Evolutionary conservation across 2,113 vertebrate genomes (phyloP).

Genomic region (Paedocypris sp.): DNA sequence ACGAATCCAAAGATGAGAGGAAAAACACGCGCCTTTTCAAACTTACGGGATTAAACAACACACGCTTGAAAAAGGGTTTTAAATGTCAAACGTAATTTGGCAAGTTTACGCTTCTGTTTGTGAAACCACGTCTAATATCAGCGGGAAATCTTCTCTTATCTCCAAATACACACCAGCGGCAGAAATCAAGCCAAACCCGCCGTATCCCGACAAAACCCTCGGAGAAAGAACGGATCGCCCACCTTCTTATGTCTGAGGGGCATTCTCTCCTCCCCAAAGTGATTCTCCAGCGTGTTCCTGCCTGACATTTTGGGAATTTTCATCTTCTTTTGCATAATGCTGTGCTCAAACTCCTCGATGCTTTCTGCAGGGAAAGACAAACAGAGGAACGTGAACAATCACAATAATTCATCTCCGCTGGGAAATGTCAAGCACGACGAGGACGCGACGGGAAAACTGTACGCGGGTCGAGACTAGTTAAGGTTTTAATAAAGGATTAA

Average conservation of each 20-base stretch:
- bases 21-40: neutral
- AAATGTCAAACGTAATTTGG: neutral
- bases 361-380: constrained; percentile 48
- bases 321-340: constrained; percentile 99
- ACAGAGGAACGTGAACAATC: constrained; percentile 16
- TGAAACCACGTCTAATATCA: neutral
- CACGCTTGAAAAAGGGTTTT: neutral
- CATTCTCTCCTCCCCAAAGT: constrained; percentile 85
- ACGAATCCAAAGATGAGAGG: neutral
- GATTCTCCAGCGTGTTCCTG: constrained; percentile 80
- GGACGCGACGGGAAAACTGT: neutral
- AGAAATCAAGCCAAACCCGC: neutral
- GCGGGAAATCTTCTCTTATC: constrained; percentile 8
- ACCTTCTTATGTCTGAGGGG: constrained; percentile 95
- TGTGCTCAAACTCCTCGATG: constrained; percentile 86
- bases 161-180: neutral
- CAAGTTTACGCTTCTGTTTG: neutral
- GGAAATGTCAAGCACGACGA: neutral
- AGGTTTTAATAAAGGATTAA: constrained; percentile 9
- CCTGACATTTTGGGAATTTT: constrained; percentile 97
- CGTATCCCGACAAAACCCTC: neutral
- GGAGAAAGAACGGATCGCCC: neutral
- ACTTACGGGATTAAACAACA: neutral
- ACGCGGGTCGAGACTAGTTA: neutral
- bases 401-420: neutral